Conservation (phyloP, 2,797 vertebrate genomes). For the Strix occidentalis region DNA sequence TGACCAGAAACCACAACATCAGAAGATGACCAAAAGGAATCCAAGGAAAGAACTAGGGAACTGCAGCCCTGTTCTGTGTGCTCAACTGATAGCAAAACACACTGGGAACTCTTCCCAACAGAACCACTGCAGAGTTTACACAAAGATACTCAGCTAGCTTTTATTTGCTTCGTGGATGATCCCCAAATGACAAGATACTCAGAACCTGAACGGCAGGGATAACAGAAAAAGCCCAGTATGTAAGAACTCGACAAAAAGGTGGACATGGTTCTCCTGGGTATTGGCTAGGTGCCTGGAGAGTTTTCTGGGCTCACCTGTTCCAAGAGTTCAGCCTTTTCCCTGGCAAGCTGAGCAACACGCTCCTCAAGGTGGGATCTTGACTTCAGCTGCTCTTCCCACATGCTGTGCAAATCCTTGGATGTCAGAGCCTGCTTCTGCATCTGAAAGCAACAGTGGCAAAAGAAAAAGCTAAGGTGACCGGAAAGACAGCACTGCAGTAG, state of each 20-base stretch:
- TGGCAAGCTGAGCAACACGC: slow-evolving; percentile 84
- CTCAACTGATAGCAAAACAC: not conserved
- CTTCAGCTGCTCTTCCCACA: slow-evolving; percentile 89
- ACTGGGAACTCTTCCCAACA: not conserved
- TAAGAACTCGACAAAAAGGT: not conserved
- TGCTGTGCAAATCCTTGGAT: slow-evolving; percentile 81
- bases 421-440: slow-evolving; percentile 84
- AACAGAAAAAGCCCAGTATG: not conserved
- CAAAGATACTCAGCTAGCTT: not conserved
- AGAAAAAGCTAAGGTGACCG: not conserved
- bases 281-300: not conserved
- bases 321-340: slow-evolving; percentile 82
- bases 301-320: slow-evolving; percentile 76
- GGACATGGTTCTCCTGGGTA: not conserved
- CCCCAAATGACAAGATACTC: not conserved
- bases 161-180: not conserved
- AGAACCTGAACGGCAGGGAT: not conserved
- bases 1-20: not conserved
- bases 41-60: not conserved
- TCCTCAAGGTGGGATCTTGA: slow-evolving; percentile 82
- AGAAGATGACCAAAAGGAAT: not conserved
- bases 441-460: slow-evolving; percentile 24
- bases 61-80: not conserved
- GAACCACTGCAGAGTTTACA: not conserved
- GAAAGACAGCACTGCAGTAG: not conserved